Conservation (phyloP, 1,140 invertebrate genomes). For the Lasioglossum baleicum region DNA sequence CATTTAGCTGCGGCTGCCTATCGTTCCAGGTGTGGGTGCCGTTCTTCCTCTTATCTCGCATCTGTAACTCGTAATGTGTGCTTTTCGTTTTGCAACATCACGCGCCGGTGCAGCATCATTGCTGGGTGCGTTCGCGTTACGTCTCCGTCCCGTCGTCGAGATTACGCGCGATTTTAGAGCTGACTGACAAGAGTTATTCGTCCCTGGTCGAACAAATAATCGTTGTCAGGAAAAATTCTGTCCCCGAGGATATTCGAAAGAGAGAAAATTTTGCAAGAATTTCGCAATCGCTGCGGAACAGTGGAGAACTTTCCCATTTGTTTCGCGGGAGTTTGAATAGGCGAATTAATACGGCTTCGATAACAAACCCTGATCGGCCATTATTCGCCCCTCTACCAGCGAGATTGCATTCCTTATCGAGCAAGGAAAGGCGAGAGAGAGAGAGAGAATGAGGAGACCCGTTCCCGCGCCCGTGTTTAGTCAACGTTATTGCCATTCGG, state of each 20-base stretch:
- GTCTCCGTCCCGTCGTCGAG: background rate
- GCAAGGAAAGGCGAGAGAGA: constrained; percentile 27
- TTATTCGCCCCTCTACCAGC: too few relatives aligned
- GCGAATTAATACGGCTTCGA: too few relatives aligned
- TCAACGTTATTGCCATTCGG: constrained; percentile 47
- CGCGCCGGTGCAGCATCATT: background rate
- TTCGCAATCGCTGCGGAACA: too few relatives aligned
- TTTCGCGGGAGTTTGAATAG: background rate
- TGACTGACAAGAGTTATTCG: background rate
- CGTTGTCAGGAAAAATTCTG: too few relatives aligned
- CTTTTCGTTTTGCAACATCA: background rate
- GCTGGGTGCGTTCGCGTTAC: background rate
- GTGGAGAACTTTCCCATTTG: background rate
- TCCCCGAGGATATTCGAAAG: too few relatives aligned
- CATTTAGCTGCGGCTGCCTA: constrained; percentile 38
- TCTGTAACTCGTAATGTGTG: background rate
- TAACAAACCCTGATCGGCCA: background rate
- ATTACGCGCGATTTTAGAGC: background rate
- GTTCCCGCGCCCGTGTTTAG: constrained; percentile 45
- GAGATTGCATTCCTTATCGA: constrained; percentile 24
- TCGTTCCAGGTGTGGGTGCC: background rate
- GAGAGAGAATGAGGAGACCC: constrained; percentile 7
- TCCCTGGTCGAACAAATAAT: too few relatives aligned
- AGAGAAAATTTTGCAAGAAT: too few relatives aligned
- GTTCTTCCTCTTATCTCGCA: background rate